phyloP scores from a whole-genome alignment of 2,888 invertebrate species.

The Mechanitis mazaeus region DNA sequence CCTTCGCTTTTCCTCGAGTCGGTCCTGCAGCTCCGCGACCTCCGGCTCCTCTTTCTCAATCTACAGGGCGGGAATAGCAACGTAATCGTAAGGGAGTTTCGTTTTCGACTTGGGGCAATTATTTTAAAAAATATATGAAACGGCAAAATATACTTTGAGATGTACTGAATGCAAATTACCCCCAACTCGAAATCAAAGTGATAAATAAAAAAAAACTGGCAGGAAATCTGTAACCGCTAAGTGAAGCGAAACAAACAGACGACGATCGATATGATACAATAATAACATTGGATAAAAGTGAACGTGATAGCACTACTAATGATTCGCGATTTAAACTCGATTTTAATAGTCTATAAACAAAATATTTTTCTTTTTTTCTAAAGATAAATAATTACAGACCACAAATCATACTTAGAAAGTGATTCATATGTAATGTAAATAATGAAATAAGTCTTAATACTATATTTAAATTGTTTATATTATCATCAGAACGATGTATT shows the following conservation, averaged over 20 bases:
- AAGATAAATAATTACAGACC: no score
- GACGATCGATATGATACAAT: constrained; percentile 44
- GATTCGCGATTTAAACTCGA: constrained; percentile 32
- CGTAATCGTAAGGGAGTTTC: constrained; percentile 40
- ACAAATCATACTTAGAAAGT: no score
- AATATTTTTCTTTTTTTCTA: neutral
- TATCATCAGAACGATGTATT: no score
- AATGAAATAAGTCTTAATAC: no score
- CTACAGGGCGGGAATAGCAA: constrained; percentile 62
- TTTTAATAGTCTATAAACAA: neutral
- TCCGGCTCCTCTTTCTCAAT: constrained; percentile 81
- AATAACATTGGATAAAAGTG: constrained; percentile 35
- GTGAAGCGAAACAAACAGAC: constrained; percentile 8
- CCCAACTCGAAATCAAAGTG: constrained; percentile 12
- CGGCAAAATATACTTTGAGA: no score
- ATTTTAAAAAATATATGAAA: constrained; percentile 11
- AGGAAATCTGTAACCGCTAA: constrained; percentile 11
- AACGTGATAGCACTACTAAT: constrained; percentile 34
- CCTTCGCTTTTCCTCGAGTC: constrained; percentile 71
- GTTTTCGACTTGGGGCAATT: constrained; percentile 31
- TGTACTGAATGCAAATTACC: neutral
- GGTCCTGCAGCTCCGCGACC: constrained; percentile 74
- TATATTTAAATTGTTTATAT: no score
- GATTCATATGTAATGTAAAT: no score
- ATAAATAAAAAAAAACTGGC: constrained; percentile 13